Evolutionary conservation across 2,113 vertebrate species (phyloP), one percentile per base, ranked within the genome.

Genomic region (Callopanchax toddi): DNA sequence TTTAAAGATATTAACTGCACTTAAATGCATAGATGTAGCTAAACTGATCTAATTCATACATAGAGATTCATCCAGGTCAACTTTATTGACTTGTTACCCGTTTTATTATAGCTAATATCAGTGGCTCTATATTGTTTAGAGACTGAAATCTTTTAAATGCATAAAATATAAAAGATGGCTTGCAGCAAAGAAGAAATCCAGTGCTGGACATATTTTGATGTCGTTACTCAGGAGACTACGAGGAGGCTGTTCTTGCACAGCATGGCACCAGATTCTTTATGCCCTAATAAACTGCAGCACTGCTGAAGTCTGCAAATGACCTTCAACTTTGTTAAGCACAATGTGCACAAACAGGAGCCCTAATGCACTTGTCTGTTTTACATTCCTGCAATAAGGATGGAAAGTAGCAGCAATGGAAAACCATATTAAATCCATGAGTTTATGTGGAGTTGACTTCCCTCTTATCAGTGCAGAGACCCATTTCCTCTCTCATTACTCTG

Each of bases 401-500:
- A 58, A 44, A 23, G 37, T 23, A 29, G 9, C 12, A 9, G 6
- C 36, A 5, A 56, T n/a, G 13, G 44, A 59, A 58, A 69, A 39
- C 6, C 5, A 1, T 18, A 20, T 22, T 23, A 1, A 53, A 26
- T 1, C 21, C 8, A n/a, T 37, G 2, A 48, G 10, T 53, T 69
- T 18, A 29, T 26, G 18, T 43, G 21, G 21, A 71, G 23, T 17
- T 2, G 12, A 61, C 39, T 15, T 25, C 72, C 60, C 52, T 51
- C 53, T 86, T 76, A 80, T 20, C 52, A 53, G 44, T 11, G 22
- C 48, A 1, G 17, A 39, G 22, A 45, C 46, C 18, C 40, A 51
- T 71, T 66, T 74, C 55, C 39, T 26, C 25, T 51, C 22, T 45
- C 23, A 20, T 64, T 69, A 49, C 60, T 60, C 48, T 43, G 55